Evolutionary conservation across 2,888 invertebrate genomes (phyloP).

Genomic region (Macrophya annulata): DNA sequence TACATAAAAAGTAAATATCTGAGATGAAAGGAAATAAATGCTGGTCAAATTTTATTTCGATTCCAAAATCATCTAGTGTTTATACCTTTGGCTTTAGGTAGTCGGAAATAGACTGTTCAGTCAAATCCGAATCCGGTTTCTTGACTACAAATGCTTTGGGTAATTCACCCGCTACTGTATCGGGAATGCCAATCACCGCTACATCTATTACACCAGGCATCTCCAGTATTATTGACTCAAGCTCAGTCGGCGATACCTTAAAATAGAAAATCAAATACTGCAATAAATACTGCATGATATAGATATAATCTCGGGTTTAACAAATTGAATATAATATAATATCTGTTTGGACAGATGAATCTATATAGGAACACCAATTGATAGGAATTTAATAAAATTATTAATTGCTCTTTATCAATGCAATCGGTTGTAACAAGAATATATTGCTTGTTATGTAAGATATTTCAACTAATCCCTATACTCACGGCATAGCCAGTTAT

Average conservation of each 20-base stretch:
- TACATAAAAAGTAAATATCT: background rate
- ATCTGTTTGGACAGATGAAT: background rate
- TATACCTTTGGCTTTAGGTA: conserved; percentile 82
- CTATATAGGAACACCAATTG: background rate
- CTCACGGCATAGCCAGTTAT: conserved; percentile 12
- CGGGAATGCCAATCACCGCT: conserved; percentile 89
- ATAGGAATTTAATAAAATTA: background rate
- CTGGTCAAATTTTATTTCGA: background rate
- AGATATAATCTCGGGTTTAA: background rate
- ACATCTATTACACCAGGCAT: conserved; percentile 88
- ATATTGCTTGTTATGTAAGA: conserved; percentile 1
- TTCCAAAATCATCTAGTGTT: background rate
- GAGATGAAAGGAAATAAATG: background rate
- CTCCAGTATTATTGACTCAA: conserved; percentile 89
- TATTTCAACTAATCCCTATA: background rate
- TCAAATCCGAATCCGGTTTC: conserved; percentile 81
- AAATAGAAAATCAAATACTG: conserved; percentile 60
- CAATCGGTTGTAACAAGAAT: background rate
- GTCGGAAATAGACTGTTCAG: conserved; percentile 82
- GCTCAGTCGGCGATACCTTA: conserved; percentile 92
- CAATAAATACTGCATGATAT: background rate
- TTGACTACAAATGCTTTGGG: conserved; percentile 89
- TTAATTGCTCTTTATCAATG: background rate
- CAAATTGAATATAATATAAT: background rate
- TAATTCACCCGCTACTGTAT: conserved; percentile 87